Conservation (phyloP, 2,888 invertebrate species). For the Salpingus planirostris region DNA sequence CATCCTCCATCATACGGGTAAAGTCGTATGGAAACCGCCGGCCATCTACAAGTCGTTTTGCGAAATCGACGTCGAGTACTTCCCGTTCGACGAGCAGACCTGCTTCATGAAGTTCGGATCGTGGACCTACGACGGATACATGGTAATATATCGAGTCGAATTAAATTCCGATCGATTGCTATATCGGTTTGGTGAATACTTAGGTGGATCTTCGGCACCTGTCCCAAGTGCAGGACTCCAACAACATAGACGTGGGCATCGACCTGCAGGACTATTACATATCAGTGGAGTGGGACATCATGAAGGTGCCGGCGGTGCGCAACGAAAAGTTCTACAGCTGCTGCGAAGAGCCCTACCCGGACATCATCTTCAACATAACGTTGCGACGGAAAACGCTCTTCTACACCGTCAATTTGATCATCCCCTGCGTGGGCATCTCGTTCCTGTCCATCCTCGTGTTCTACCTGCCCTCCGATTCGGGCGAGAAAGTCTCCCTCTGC, state of each 20-base stretch:
- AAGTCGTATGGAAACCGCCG: slow-evolving; percentile 95
- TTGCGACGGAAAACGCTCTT: slow-evolving; percentile 90
- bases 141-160: slow-evolving; percentile 51
- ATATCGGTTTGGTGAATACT: background rate
- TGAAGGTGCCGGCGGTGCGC: slow-evolving; percentile 82
- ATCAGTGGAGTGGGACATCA: slow-evolving; percentile 97
- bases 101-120: slow-evolving; percentile 94
- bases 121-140: slow-evolving; percentile 92
- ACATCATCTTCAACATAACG: slow-evolving; percentile 96
- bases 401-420: slow-evolving; percentile 95
- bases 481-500: slow-evolving; percentile 95
- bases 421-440: slow-evolving; percentile 94
- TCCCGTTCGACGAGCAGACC: slow-evolving; percentile 90
- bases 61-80: slow-evolving; percentile 90
- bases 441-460: slow-evolving; percentile 95
- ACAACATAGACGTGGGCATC: slow-evolving; percentile 82
- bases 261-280: slow-evolving; percentile 92
- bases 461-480: slow-evolving; percentile 94
- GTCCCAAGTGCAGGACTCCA: slow-evolving; percentile 78
- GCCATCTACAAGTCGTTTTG: slow-evolving; percentile 98
- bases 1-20: slow-evolving; percentile 85
- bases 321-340: slow-evolving; percentile 95
- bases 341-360: slow-evolving; percentile 93
- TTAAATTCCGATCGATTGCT: background rate
- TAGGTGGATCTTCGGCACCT: slow-evolving; percentile 89